phyloP scores from a whole-genome alignment of 2,797 vertebrate genomes.

The Gila robusta region DNA sequence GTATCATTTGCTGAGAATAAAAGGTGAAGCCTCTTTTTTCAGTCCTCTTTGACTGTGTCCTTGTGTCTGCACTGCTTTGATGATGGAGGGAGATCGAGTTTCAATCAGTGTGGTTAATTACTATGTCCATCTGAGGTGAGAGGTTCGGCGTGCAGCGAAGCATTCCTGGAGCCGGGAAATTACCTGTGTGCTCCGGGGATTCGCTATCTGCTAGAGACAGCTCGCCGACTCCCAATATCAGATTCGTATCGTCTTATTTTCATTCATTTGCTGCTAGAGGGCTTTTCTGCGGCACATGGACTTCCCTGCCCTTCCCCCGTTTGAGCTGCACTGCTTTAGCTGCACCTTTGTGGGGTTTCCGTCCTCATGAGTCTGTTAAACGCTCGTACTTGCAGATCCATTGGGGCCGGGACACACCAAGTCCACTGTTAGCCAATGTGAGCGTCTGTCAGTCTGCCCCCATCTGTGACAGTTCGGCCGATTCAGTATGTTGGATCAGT shows the following conservation, averaged over 20 bases:
- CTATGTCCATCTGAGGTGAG: constrained; percentile 73
- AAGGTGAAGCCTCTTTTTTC: constrained; percentile 1
- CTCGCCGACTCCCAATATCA: constrained; percentile 46
- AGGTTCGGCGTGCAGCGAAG: constrained; percentile 58
- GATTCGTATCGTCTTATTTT: constrained; percentile 55
- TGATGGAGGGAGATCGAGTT: constrained; percentile 70
- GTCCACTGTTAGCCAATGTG: not conserved
- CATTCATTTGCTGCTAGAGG: constrained; percentile 51
- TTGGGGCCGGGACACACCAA: not conserved
- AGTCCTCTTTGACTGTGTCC: constrained; percentile 40
- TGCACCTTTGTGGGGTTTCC: not conserved
- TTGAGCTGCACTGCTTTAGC: not conserved
- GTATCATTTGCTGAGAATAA: constrained; percentile 34
- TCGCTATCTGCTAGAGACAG: constrained; percentile 60
- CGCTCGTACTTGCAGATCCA: not conserved
- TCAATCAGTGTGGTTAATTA: constrained; percentile 79
- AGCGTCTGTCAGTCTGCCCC: not conserved
- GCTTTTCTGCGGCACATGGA: constrained; percentile 32
- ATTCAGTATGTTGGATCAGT: not conserved
- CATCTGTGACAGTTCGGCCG: not conserved
- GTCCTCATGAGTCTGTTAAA: constrained; percentile 9
- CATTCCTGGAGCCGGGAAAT: constrained; percentile 51
- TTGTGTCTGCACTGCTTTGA: constrained; percentile 63
- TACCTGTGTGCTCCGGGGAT: constrained; percentile 58
- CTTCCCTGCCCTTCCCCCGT: constrained; percentile 12